A percentile compares a stretch with the other conserved stretches of the same genome.
Evolutionary conservation across 2,888 invertebrate species (phyloP).

Genomic region (Scaeva pyrastri): DNA sequence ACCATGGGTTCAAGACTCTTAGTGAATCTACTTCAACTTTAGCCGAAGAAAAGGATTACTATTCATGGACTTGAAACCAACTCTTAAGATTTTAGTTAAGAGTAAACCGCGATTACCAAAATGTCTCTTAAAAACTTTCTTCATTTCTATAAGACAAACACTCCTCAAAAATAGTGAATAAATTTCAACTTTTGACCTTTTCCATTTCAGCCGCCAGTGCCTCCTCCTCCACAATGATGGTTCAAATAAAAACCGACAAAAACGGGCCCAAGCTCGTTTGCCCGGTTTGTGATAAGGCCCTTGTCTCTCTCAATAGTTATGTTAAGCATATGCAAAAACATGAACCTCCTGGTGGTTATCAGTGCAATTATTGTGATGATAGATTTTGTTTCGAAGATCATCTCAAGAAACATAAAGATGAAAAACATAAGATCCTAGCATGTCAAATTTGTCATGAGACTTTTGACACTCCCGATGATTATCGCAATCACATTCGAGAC

Average conservation of each 20-base stretch:
- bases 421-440: constrained; percentile 79
- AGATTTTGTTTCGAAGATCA: constrained; percentile 80
- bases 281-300: constrained; percentile 81
- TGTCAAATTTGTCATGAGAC: constrained; percentile 81
- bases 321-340: constrained; percentile 83
- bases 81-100: too few species aligned
- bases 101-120: too few species aligned
- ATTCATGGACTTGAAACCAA: too few species aligned
- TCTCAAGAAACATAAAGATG: constrained; percentile 80
- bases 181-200: too few species aligned
- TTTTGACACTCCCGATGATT: constrained; percentile 81
- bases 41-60: too few species aligned
- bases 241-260: constrained; percentile 81
- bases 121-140: too few species aligned
- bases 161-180: too few species aligned
- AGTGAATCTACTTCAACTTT: too few species aligned
- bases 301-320: constrained; percentile 81
- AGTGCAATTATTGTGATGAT: constrained; percentile 82
- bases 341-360: constrained; percentile 83
- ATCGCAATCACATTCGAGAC: constrained; percentile 82
- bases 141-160: too few species aligned
- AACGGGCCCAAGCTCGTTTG: constrained; percentile 81
- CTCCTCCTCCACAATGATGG: constrained; percentile 78
- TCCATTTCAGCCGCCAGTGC: neutral
- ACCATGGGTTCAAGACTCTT: too few species aligned